Evolutionary conservation across 2,888 invertebrate genomes (phyloP), one percentile per base, ranked within the genome.

Genomic region (Drosophila algonquin): DNA sequence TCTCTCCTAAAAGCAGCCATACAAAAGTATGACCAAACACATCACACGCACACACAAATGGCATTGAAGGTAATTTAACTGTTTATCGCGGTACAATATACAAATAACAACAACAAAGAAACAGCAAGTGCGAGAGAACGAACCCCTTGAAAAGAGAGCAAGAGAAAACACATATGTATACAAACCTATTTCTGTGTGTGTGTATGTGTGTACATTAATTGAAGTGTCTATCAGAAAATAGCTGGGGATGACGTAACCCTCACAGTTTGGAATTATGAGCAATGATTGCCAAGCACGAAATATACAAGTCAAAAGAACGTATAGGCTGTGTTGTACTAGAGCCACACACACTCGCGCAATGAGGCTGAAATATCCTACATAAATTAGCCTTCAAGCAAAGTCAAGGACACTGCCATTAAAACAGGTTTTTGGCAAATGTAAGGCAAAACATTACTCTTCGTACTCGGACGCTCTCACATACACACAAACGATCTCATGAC

Each of bases 221-320:
- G 80, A 86, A 82, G 79, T 85, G 85, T 81, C 80, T 77, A 88
- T 89, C 86, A 88, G 79, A 91, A 72, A 90, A 90, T 91, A 90
- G 87, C 82, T 76, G 76, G 21, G 54, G 75, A 87, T 90, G 90
- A 90, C 91, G 90, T 90, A 90, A 90, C 86, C 70, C 70, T 52
- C 59, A 54, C 80, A 65, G 71, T 71, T 78, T 84, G 68, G 73
- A 83, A 79, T 77, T 81, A 75, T 89, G 85, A 85, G 80, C 75
- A 84, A 83, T 81, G 67, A 71, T 53, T 55, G 47, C 18, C 30
- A 18, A 56, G 48, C 47, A 52, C 32, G 45, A 56, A 61, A 44
- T 40, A 18, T 45, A 27, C 16, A 21, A 46, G 40, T n/a, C 30
- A 58, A 40, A 24, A 54, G 16, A 40, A 40, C n/a, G 7, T n/a